A percentile compares a stretch with the other conserved stretches of the same genome.
These are phyloP conservation scores for Drosophila recens DNA, from an alignment of 2,888 invertebrate species.

Conservation along the genomic window DNA sequence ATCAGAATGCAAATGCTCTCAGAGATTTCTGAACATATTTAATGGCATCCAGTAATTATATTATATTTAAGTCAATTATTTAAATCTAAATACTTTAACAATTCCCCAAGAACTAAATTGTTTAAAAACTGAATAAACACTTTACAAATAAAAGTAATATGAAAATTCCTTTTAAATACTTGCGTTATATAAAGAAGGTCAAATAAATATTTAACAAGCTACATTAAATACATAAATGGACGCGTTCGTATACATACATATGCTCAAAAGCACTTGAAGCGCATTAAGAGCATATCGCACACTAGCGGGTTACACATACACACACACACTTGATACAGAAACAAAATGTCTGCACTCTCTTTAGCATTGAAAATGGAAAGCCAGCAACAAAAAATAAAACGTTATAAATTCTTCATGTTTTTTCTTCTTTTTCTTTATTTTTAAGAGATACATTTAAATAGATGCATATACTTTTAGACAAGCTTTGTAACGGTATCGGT, in stretches of 20 bases:
- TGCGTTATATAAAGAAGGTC: slow-evolving; percentile 34
- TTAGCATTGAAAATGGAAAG: slow-evolving; percentile 45
- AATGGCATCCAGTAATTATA: not conserved
- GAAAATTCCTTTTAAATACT: not conserved
- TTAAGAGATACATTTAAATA: slow-evolving; percentile 27
- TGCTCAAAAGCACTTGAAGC: not conserved
- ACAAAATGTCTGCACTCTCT: slow-evolving; percentile 25
- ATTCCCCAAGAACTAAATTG: no score
- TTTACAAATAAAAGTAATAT: no score
- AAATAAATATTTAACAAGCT: slow-evolving; percentile 58
- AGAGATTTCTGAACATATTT: not conserved
- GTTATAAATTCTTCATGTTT: slow-evolving; percentile 45
- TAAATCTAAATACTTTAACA: no score
- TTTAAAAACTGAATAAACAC: no score
- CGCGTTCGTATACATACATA: slow-evolving; percentile 1
- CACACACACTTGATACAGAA: not conserved
- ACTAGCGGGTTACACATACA: slow-evolving; percentile 1
- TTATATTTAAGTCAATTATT: no score
- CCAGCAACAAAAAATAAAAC: slow-evolving; percentile 36
- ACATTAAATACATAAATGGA: slow-evolving; percentile 40
- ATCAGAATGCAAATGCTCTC: not conserved
- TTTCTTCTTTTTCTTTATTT: not conserved
- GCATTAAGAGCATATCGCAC: slow-evolving; percentile 5
- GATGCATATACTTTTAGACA: slow-evolving; percentile 19
- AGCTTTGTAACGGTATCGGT: slow-evolving; percentile 25